A percentile compares a stretch with the other conserved stretches of the same genome.
Evolutionary conservation across 2,113 vertebrate species (phyloP).

Genomic region (Origma solitaria): DNA sequence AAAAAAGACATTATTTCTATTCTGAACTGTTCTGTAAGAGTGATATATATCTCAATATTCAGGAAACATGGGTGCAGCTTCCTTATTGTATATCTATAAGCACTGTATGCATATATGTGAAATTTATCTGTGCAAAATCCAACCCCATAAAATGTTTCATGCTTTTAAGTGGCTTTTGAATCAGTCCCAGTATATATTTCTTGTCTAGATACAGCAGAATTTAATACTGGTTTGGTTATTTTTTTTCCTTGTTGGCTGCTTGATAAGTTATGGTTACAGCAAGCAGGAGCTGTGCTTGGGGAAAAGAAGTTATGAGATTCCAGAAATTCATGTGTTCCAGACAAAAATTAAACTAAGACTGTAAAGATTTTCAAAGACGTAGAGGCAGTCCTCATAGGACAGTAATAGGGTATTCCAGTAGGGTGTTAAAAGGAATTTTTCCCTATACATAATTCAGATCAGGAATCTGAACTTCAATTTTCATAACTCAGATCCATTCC

Average conservation of each 20-base stretch:
- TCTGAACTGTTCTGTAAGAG: background rate
- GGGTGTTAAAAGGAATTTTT: background rate
- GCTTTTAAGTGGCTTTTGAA: background rate
- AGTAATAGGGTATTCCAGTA: background rate
- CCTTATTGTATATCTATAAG: background rate
- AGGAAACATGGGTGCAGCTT: background rate
- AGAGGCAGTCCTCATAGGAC: background rate
- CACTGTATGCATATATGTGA: background rate
- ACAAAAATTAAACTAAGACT: background rate
- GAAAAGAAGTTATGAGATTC: conserved; percentile 9
- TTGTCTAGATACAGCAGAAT: background rate
- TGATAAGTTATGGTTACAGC: background rate
- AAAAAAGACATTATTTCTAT: background rate
- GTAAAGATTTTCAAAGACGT: background rate
- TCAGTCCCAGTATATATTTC: background rate
- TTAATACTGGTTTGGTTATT: background rate
- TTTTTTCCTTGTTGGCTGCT: background rate
- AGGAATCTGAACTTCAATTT: background rate
- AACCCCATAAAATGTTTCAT: background rate
- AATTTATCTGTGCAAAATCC: background rate
- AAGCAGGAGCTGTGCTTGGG: background rate
- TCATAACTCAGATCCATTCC: background rate
- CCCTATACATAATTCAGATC: background rate
- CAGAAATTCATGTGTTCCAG: background rate
- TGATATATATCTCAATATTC: background rate